Evolutionary conservation across 64 coral and sea anemone genomes (phyloP).

Genomic region (Dendronephthya gigantea): DNA sequence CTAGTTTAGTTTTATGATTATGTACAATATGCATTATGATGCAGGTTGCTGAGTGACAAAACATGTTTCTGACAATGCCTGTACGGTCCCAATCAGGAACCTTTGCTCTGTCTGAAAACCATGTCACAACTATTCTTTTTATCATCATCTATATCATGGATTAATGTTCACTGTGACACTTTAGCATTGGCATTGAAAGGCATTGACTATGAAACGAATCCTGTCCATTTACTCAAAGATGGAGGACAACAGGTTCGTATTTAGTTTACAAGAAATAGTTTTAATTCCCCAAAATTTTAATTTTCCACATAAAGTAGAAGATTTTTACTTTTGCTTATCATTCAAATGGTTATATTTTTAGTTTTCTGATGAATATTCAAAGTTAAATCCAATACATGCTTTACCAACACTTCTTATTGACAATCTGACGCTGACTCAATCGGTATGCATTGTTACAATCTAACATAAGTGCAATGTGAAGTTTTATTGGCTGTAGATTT

Average conservation of each 20-base stretch:
- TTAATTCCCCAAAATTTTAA: not conserved
- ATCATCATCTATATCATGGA: not conserved
- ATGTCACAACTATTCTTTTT: not conserved
- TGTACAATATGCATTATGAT: too few species aligned
- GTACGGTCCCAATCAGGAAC: too few species aligned
- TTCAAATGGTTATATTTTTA: conserved; percentile 13
- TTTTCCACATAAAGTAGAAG: not conserved
- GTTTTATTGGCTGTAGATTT: not conserved
- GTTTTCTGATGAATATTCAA: conserved; percentile 67
- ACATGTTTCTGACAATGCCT: too few species aligned
- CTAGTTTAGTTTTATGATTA: too few species aligned
- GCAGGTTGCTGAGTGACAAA: too few species aligned
- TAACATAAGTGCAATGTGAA: not conserved
- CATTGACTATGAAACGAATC: conserved; percentile 71
- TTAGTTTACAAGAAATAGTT: not conserved
- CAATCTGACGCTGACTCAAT: conserved; percentile 72
- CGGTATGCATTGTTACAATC: conserved; percentile 43
- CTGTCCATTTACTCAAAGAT: conserved; percentile 74
- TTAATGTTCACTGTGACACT: not conserved
- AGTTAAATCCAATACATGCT: conserved; percentile 62
- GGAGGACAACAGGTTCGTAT: conserved; percentile 74
- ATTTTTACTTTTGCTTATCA: not conserved
- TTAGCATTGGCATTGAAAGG: conserved; percentile 81
- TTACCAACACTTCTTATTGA: conserved; percentile 86
- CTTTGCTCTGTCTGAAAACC: not conserved